Percentiles rank a stretch among this genome's conserved stretches.
Conservation (phyloP, 1,140 invertebrate genomes). For the Luehdorfia chinensis region DNA sequence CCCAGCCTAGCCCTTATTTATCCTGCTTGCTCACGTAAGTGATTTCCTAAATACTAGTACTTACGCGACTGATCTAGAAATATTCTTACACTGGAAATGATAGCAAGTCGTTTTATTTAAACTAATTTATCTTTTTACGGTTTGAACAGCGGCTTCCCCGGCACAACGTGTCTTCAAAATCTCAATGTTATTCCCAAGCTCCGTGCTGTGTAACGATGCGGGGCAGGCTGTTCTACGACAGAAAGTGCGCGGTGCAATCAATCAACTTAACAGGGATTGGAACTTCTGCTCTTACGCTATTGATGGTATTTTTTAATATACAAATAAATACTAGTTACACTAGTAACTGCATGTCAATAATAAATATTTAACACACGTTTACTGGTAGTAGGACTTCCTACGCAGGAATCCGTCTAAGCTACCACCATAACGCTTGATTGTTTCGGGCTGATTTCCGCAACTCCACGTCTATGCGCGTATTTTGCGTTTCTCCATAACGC, state of each 20-base stretch:
- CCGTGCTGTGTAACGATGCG: conserved; percentile 95
- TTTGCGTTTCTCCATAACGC: too few relatives aligned
- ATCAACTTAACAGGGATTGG: conserved; percentile 94
- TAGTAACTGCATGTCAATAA: conserved; percentile 3
- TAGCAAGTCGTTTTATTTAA: too few relatives aligned
- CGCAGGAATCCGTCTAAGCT: too few relatives aligned
- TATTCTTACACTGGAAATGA: too few relatives aligned
- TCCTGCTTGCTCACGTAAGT: conserved; percentile 92
- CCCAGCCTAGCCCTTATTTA: conserved; percentile 89
- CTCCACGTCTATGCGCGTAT: too few relatives aligned
- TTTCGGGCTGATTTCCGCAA: too few relatives aligned
- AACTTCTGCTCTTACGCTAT: conserved; percentile 94
- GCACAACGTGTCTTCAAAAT: conserved; percentile 96
- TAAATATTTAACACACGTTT: background rate
- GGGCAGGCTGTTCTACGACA: conserved; percentile 94
- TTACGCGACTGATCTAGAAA: too few relatives aligned
- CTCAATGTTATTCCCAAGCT: conserved; percentile 94
- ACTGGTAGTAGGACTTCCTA: too few relatives aligned
- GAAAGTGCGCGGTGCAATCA: conserved; percentile 91
- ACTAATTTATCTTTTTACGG: conserved; percentile 17
- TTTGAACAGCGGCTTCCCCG: conserved; percentile 82
- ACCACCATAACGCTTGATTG: too few relatives aligned
- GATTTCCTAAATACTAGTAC: too few relatives aligned
- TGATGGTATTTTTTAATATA: conserved; percentile 79
- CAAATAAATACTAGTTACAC: too few relatives aligned